Evolutionary conservation across 2,888 invertebrate species (phyloP).

Genomic region (Litoditis marina): DNA sequence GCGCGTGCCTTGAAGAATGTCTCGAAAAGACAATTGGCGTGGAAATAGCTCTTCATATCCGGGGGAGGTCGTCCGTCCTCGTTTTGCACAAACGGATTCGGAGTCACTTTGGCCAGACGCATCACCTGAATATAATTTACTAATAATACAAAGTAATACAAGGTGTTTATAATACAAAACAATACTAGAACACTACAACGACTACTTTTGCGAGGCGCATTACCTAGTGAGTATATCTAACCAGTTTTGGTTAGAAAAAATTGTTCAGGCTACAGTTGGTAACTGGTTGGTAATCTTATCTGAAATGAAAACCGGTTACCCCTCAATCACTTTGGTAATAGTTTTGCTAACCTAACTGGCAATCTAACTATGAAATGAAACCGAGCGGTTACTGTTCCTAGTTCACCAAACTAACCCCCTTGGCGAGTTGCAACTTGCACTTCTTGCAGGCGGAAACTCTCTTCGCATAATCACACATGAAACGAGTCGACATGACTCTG

Average conservation of each 20-base stretch:
- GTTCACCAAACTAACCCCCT: conserved; percentile 34
- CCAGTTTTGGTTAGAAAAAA: no score
- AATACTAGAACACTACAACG: not conserved
- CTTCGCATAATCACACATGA: conserved; percentile 76
- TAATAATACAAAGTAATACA: not conserved
- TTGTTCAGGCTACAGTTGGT: no score
- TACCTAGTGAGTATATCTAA: no score
- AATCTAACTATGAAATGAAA: not conserved
- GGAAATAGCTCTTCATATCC: conserved; percentile 71
- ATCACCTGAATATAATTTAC: conserved; percentile 19
- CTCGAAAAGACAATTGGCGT: conserved; percentile 74
- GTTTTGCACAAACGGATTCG: conserved; percentile 74
- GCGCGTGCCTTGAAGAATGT: conserved; percentile 76
- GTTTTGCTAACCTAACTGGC: no score
- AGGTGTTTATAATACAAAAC: not conserved
- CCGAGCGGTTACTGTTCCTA: not conserved
- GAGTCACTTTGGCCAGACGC: conserved; percentile 75
- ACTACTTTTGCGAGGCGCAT: not conserved
- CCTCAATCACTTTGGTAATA: no score
- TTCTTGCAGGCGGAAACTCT: conserved; percentile 80
- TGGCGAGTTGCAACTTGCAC: conserved; percentile 70
- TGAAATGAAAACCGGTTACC: no score
- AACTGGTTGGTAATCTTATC: no score
- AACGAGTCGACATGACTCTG: conserved; percentile 62
- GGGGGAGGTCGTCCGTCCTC: conserved; percentile 64